Conservation (phyloP, 1,140 invertebrate species). For the Ceratosolen fusciceps region DNA sequence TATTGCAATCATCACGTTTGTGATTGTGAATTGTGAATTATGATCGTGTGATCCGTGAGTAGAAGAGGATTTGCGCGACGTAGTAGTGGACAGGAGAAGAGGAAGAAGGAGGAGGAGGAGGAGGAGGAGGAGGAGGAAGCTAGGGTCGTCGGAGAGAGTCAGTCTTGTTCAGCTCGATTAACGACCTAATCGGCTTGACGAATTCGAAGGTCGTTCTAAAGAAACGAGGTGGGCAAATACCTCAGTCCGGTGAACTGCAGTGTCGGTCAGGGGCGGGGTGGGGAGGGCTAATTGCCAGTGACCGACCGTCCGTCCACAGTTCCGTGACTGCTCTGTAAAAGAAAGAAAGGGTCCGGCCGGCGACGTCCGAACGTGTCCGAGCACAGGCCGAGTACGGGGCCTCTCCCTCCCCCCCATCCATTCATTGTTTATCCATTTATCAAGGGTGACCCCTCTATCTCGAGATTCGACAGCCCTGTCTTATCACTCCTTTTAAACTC, state of each 20-base stretch:
- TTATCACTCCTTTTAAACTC: background rate
- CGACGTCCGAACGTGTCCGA: background rate
- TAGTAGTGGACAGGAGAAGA: background rate
- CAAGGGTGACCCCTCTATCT: background rate
- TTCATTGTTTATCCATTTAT: conserved; percentile 57
- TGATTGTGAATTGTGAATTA: too few species aligned
- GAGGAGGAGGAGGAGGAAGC: background rate
- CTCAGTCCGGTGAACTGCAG: background rate
- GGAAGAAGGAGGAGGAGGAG: background rate
- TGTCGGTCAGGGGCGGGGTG: background rate
- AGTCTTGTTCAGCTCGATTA: conserved; percentile 52
- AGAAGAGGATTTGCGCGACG: background rate
- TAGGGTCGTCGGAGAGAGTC: background rate
- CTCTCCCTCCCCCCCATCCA: too few species aligned
- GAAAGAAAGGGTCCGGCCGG: background rate
- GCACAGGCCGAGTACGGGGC: conserved; percentile 17
- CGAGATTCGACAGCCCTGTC: background rate
- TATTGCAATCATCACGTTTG: too few species aligned
- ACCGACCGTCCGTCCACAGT: conserved; percentile 48
- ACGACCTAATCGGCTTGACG: conserved; percentile 54
- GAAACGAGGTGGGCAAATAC: conserved; percentile 29
- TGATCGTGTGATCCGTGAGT: too few species aligned
- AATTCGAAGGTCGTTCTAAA: conserved; percentile 44
- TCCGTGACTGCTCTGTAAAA: background rate
- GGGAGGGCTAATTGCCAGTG: conserved; percentile 49